Percentiles rank a stretch among this genome's conserved stretches.
Evolutionary conservation across 1,140 invertebrate genomes (phyloP).

Genomic region (Brachionus sp.): DNA sequence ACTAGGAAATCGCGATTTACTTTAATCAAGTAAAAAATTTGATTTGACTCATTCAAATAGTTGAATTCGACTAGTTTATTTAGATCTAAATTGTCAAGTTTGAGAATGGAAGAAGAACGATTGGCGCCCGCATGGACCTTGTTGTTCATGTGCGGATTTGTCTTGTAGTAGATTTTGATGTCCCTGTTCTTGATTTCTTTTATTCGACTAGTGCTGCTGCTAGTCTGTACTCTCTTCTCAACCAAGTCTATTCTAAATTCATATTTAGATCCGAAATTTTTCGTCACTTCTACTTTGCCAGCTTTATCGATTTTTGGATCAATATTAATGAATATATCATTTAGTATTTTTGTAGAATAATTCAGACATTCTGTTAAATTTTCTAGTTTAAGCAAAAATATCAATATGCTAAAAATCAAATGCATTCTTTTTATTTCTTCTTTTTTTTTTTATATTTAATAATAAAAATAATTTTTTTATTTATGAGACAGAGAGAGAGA

Average conservation of each 20-base stretch:
- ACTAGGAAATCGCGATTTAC: conserved; percentile 5
- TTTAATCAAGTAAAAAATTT: not conserved
- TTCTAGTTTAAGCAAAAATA: not conserved
- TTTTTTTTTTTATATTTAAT: not conserved
- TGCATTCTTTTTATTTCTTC: not conserved
- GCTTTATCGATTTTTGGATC: conserved; percentile 6
- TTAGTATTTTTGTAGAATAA: not conserved
- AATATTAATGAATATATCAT: conserved; percentile 32
- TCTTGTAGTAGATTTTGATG: conserved; percentile 28
- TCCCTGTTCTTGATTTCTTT: not conserved
- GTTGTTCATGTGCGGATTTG: not conserved
- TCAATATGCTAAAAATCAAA: not conserved
- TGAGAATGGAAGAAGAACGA: not conserved
- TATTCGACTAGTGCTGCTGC: not conserved
- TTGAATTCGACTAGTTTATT: not conserved
- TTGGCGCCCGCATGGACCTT: not conserved
- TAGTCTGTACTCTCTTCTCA: not conserved
- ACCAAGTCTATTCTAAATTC: conserved; percentile 15
- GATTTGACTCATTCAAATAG: not conserved
- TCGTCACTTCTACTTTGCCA: not conserved
- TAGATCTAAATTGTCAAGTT: not conserved
- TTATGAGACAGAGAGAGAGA: too few relatives aligned
- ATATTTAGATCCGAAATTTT: not conserved
- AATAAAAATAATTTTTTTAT: not conserved
- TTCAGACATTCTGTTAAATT: not conserved